Conservation (phyloP, 2,113 vertebrate species). For the Lagenorhynchus albirostris region DNA sequence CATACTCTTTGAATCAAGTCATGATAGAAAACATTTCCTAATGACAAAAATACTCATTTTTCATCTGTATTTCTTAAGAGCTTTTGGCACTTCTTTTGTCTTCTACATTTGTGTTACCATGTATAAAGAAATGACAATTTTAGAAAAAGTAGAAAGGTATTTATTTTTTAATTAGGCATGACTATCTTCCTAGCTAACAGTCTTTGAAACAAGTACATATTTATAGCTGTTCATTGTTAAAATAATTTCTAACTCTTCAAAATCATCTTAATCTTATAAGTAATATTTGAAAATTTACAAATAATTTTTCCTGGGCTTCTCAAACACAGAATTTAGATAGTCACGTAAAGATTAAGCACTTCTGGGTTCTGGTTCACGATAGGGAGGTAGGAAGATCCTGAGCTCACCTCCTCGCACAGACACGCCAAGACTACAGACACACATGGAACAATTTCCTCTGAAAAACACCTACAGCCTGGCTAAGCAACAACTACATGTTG, state of each 20-base stretch:
- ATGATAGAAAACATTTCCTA: not conserved
- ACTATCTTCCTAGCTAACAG: not conserved
- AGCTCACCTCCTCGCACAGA: not conserved
- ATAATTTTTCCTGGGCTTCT: not conserved
- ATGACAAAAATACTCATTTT: not conserved
- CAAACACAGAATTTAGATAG: not conserved
- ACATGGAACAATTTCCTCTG: not conserved
- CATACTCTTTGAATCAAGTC: not conserved
- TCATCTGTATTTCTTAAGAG: not conserved
- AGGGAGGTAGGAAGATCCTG: not conserved
- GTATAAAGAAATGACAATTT: not conserved
- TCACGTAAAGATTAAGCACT: not conserved
- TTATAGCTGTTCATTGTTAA: not conserved
- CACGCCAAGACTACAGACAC: not conserved
- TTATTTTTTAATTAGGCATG: not conserved
- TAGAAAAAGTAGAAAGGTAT: not conserved
- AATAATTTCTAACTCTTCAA: not conserved
- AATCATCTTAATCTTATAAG: not conserved
- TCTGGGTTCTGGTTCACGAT: not conserved
- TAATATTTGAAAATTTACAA: conserved; percentile 8
- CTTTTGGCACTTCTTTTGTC: not conserved
- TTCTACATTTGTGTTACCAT: not conserved
- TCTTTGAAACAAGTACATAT: not conserved
- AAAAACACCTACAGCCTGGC: not conserved
- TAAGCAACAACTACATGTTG: not conserved